Base-by-base conservation (phyloP, 2,797 vertebrate species). In the Falco naumanni region DNA sequence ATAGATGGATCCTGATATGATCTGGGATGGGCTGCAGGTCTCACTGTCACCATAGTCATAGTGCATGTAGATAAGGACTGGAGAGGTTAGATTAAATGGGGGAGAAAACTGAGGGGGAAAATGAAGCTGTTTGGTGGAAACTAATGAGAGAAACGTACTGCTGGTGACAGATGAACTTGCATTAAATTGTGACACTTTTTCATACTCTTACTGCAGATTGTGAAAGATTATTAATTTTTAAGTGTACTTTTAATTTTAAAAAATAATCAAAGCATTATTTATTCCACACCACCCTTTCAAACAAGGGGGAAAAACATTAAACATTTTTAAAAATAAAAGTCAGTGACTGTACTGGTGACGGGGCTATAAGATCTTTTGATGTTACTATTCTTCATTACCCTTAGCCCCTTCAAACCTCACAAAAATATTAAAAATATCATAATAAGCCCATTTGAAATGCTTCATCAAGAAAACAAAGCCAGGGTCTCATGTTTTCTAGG, bases 1-100 rank as follows among this genome's bases (percentile, higher is more conserved):
- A 26, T 28, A 71, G 24, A 24, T 16, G 26, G 53, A 66, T 75
- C 13, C 13, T 61, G 17, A 16, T 25, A 28, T 16, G 7, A 43
- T 34, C 13, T 68, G 16, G 15, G 37, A 60, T 43, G 71, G 47
- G 16, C n/a, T 79, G 47, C 28, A 72, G 22, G 7, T 75, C 20
- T 37, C 37, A 37, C 37, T 37, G 37, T 34, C 33, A 45, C 26
- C 72, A 31, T 41, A 75, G 81, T 24, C 29, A 54, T 4, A n/a
- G 13, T 13, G 20, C 5, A 31, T 4, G 1, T 4, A 29, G 7
- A 21, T 1, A 72, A 16, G 19, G 11, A 69, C 86, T 2, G 1
- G 21, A 45, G 34, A 68, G 6, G 3, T 59, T 65, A 64, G 11
- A 69, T 28, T 19, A 84, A 71, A 78, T 11, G 5, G 16, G 28